Evolutionary conservation across 2,888 invertebrate genomes (phyloP), one percentile per base, ranked within the genome.

Genomic region (Timema cristinae): DNA sequence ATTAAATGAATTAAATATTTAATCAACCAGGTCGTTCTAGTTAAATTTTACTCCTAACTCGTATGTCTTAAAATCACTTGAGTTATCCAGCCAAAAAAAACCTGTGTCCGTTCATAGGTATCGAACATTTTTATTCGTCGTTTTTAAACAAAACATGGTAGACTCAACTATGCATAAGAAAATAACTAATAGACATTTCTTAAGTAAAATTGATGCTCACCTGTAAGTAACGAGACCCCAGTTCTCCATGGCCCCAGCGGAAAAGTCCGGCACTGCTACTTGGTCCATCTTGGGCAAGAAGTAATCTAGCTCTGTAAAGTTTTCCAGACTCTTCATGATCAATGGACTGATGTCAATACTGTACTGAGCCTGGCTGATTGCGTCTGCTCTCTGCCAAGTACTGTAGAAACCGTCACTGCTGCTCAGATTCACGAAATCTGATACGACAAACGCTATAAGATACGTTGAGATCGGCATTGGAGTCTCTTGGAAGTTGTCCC

Each of bases 261-360:
- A 32, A 48, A 63, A 63, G 63, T 63, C 63, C 9, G 63, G 63
- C 5, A 63, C 63, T 6, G 63, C 63, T 7, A 63, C 63, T 13
- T 63, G 63, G 63, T 63, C 63, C 63, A 63, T 63, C 63, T 63
- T 63, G 63, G 63, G 63, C 47, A 63, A 32, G 63, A 63, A 63
- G 63, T 63, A 63, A 13, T 47, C 7, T 48, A 63, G 47, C 4
- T 48, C 63, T 9, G 63, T 63, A 48, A 11, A 63, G 7, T 63
- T 32, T 32, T 63, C 63, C 32, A 63, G 32, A 6, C 11, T 9
- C 9, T 32, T 10, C 63, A 63, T 32, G 4, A 63, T 15, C 5
- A 11, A 10, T 7, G 63, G 63, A 13, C 63, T 63, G 63, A 63
- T 7, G 9, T 47, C 63, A 6, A 63, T 15, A 47, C 63, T 63